phyloP scores from a whole-genome alignment of 2,113 vertebrate species.

The Cebidichthys violaceus region DNA sequence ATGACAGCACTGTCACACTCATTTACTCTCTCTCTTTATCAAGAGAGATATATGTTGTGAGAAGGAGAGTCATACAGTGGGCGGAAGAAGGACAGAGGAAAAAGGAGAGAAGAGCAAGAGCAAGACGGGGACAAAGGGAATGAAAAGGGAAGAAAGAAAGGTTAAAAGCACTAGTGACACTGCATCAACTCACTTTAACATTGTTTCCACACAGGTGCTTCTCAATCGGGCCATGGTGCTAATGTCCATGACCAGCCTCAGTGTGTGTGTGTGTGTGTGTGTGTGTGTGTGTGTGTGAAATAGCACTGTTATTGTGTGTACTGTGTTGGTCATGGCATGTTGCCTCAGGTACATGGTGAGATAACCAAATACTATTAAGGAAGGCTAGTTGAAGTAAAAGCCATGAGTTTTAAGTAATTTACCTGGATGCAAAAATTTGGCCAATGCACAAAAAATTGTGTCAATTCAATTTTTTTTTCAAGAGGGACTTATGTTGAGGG shows the following conservation, averaged over 20 bases:
- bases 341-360: not conserved
- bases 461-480: not conserved
- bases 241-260: conserved; percentile 87
- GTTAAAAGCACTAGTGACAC: conserved; percentile 86
- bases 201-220: conserved; percentile 87
- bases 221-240: conserved; percentile 87
- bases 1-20: conserved; percentile 81
- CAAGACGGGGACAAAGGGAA: conserved; percentile 10
- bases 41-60: conserved; percentile 28
- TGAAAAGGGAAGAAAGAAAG: conserved; percentile 23
- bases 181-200: conserved; percentile 91
- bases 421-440: not conserved
- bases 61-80: conserved; percentile 35
- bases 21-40: conserved; percentile 59
- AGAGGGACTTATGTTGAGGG: not conserved
- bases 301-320: not conserved
- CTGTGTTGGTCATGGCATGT: not conserved
- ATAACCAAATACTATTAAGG: not conserved
- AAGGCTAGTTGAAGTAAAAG: not conserved
- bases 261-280: conserved; percentile 11
- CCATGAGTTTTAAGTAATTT: not conserved
- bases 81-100: conserved; percentile 21
- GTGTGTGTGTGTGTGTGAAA: conserved; percentile 8
- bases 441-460: conserved; percentile 3
- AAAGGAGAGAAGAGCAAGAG: conserved; percentile 7